Percentiles rank a stretch among this genome's conserved stretches.
These are phyloP conservation scores for Atherinomorus stipes DNA, from an alignment of 2,113 vertebrate genomes.

Conservation along the genomic window DNA sequence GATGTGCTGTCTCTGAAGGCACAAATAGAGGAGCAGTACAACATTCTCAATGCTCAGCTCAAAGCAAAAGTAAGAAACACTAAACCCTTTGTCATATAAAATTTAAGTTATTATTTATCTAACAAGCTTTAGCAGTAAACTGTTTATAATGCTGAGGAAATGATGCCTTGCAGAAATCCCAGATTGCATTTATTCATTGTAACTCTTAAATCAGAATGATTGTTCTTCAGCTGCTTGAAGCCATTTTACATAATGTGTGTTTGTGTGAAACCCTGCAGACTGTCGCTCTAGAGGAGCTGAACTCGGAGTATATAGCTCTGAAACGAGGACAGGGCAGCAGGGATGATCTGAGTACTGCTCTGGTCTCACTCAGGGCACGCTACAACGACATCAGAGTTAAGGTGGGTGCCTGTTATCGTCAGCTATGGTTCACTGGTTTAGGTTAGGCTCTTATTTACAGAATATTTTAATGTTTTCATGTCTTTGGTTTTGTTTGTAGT, in stretches of 20 bases:
- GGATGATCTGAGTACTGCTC: slow-evolving; percentile 50
- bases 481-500: slow-evolving; percentile 66
- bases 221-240: background rate
- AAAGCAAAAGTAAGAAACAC: slow-evolving; percentile 75
- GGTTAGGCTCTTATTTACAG: background rate
- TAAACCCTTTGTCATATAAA: background rate
- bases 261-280: slow-evolving; percentile 56
- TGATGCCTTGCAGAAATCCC: background rate
- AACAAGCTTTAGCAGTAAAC: background rate
- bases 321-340: slow-evolving; percentile 53
- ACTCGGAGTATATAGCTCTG: slow-evolving; percentile 67
- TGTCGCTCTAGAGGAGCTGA: slow-evolving; percentile 73
- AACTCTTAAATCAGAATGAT: background rate
- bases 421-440: background rate
- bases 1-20: slow-evolving; percentile 73
- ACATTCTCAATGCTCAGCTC: slow-evolving; percentile 76
- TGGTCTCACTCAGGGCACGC: slow-evolving; percentile 62
- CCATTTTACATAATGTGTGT: slow-evolving; percentile 15
- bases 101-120: background rate
- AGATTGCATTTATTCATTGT: background rate
- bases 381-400: slow-evolving; percentile 74
- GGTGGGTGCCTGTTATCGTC: slow-evolving; percentile 37
- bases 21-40: slow-evolving; percentile 79
- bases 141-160: background rate
- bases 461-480: background rate